Evolutionary conservation across 2,113 vertebrate genomes (phyloP).

Genomic region (Entelurus aequoreus): DNA sequence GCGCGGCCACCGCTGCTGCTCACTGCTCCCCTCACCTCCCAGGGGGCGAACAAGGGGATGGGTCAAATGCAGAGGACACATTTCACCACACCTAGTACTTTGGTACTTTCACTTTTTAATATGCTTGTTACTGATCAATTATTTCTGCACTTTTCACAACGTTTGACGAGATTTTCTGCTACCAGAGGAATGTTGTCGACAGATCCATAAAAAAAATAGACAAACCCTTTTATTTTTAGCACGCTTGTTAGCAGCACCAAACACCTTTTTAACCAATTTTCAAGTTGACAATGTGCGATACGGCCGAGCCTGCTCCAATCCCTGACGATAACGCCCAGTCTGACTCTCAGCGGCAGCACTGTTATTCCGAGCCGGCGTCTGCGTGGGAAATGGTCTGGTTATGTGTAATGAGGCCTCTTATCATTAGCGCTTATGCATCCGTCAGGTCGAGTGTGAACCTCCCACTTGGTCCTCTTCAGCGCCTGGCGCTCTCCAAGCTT

Average conservation of each 20-base stretch:
- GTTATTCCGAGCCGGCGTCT: slow-evolving; percentile 23
- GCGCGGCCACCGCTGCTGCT: too few species aligned
- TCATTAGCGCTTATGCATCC: slow-evolving; percentile 52
- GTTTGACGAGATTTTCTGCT: too few species aligned
- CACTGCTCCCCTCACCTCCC: too few species aligned
- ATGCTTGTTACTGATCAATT: too few species aligned
- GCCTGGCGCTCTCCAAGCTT: slow-evolving; percentile 44
- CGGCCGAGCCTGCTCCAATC: background rate
- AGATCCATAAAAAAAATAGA: too few species aligned
- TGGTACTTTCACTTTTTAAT: too few species aligned
- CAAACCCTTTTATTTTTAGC: too few species aligned
- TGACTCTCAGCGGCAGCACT: slow-evolving; percentile 24
- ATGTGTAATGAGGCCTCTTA: slow-evolving; percentile 57
- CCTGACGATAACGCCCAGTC: slow-evolving; percentile 17
- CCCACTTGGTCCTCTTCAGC: slow-evolving; percentile 48
- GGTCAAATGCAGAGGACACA: too few species aligned
- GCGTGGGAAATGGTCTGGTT: slow-evolving; percentile 54
- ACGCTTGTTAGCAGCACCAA: background rate
- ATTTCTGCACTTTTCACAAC: too few species aligned
- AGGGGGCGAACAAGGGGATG: too few species aligned
- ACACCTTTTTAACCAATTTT: slow-evolving; percentile 1
- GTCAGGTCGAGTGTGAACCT: slow-evolving; percentile 50
- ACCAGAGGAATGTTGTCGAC: too few species aligned
- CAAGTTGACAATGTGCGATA: background rate
- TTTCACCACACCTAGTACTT: too few species aligned